These are phyloP conservation scores for Microtus montanus DNA, from an alignment of 2,113 vertebrate species.

Conservation along the genomic window DNA sequence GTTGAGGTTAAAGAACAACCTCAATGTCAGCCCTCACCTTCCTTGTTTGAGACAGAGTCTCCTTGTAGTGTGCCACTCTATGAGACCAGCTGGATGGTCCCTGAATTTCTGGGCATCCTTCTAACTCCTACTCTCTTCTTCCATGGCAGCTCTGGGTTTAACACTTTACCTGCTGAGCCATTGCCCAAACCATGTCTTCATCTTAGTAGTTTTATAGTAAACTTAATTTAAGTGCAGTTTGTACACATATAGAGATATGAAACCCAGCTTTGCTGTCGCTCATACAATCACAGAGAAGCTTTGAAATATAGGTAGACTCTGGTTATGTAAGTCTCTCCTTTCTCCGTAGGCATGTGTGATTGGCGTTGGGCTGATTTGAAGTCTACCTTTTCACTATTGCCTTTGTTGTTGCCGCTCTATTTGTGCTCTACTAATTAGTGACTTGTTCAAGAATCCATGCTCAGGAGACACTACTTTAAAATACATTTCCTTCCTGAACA, in stretches of 20 bases:
- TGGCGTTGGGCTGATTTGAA: neutral
- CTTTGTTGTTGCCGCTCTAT: neutral
- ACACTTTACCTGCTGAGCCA: neutral
- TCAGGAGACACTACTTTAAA: conserved; percentile 36
- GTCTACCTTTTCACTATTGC: neutral
- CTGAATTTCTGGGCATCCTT: neutral
- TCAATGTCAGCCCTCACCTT: neutral
- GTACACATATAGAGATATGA: neutral
- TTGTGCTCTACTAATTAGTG: neutral
- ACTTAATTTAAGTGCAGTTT: neutral
- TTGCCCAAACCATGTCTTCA: neutral
- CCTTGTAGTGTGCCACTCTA: too few relatives aligned
- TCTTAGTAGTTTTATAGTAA: neutral
- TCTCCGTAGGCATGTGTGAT: neutral
- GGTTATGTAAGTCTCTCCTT: neutral
- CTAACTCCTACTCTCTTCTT: neutral
- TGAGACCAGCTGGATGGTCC: too few relatives aligned
- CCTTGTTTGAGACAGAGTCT: neutral
- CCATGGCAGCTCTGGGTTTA: neutral
- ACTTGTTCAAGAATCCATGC: neutral
- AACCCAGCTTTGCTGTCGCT: neutral
- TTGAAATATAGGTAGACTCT: neutral
- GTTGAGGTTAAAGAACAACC: neutral
- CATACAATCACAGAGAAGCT: neutral
- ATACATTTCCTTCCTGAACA: neutral